Evolutionary conservation across 2,797 vertebrate genomes (phyloP).

Genomic region (Melanotaenia boesemani): DNA sequence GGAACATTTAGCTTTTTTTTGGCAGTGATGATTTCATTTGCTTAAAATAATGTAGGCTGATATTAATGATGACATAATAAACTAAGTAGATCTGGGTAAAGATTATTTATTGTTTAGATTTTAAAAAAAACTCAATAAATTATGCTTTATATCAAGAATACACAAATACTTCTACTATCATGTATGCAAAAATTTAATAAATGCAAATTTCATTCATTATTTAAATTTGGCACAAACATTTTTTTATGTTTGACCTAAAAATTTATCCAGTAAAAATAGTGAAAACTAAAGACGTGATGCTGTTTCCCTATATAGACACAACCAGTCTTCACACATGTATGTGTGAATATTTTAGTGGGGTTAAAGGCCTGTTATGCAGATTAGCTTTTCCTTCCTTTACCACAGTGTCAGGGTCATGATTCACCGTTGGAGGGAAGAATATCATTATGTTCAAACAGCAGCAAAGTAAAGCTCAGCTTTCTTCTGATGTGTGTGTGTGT

Average conservation of each 20-base stretch:
- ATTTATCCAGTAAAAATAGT: not conserved
- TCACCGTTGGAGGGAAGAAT: slow-evolving; percentile 44
- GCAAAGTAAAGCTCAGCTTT: slow-evolving; percentile 50
- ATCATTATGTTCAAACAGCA: slow-evolving; percentile 59
- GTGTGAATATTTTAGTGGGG: slow-evolving; percentile 35
- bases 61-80: too few species aligned
- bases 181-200: too few species aligned
- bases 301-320: not conserved
- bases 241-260: not conserved
- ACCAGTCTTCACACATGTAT: slow-evolving; percentile 1
- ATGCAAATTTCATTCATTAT: not conserved
- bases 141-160: too few species aligned
- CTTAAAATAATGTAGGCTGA: too few species aligned
- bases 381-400: slow-evolving; percentile 19
- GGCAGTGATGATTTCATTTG: too few species aligned
- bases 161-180: too few species aligned
- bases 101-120: too few species aligned
- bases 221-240: not conserved
- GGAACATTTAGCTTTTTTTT: too few species aligned
- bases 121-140: too few species aligned
- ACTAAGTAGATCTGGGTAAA: too few species aligned
- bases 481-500: slow-evolving; percentile 41
- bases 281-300: accelerated
- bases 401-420: slow-evolving; percentile 48
- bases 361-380: slow-evolving; percentile 58